Conservation (phyloP, 2,888 invertebrate species). For the Oeneis ivallda region DNA sequence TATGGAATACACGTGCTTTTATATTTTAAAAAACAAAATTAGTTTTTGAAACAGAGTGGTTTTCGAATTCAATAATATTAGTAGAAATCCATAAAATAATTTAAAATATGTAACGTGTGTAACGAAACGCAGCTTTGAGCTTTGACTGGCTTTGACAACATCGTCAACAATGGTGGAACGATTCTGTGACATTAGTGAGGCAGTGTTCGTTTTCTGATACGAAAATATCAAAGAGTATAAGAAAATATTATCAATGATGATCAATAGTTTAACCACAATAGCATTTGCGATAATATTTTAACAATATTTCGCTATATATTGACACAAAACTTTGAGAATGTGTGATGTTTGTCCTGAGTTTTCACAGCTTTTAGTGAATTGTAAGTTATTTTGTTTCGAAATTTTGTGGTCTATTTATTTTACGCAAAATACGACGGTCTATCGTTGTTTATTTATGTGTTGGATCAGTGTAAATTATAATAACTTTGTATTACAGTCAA, state of each 20-base stretch:
- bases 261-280: slow-evolving; percentile 65
- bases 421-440: slow-evolving; percentile 23
- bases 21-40: too few species aligned
- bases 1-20: too few species aligned
- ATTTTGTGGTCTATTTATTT: slow-evolving; percentile 57
- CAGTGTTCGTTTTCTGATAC: slow-evolving; percentile 76
- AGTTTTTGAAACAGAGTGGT: too few species aligned
- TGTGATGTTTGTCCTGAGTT: slow-evolving; percentile 98
- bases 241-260: too few species aligned
- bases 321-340: slow-evolving; percentile 83
- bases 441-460: slow-evolving; percentile 19
- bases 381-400: slow-evolving; percentile 80
- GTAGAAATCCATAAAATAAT: too few species aligned
- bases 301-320: slow-evolving; percentile 68
- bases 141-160: too few species aligned
- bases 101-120: too few species aligned
- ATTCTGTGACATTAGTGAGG: slow-evolving; percentile 74
- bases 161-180: slow-evolving; percentile 80
- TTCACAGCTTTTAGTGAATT: slow-evolving; percentile 91
- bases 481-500: slow-evolving; percentile 21
- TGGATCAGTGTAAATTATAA: slow-evolving; percentile 7
- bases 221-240: too few species aligned
- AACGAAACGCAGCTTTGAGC: slow-evolving; percentile 67
- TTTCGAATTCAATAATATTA: too few species aligned
- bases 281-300: slow-evolving; percentile 68